Percentiles rank a stretch among this genome's conserved stretches.
These are phyloP conservation scores for Halocynthia roretzi DNA, from an alignment of 23 tunicate species.

Conservation along the genomic window DNA sequence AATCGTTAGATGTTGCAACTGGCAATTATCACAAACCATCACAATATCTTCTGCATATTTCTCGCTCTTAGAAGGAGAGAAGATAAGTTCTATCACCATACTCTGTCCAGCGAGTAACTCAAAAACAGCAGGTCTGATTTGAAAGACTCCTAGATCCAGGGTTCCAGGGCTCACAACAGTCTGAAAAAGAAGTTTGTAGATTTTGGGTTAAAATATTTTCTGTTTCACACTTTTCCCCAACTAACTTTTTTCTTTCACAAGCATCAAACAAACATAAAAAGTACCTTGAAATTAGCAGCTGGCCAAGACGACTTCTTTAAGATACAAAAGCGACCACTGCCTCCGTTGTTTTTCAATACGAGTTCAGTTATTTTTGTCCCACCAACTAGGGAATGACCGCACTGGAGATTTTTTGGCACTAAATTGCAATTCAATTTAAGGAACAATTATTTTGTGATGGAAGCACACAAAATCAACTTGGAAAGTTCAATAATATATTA, in stretches of 20 bases:
- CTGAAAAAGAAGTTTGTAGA: slow-evolving; percentile 1
- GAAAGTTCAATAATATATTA: background rate
- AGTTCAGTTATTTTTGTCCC: slow-evolving; percentile 53
- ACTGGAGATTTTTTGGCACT: slow-evolving; percentile 51
- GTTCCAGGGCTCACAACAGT: slow-evolving; percentile 73
- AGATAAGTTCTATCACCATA: slow-evolving; percentile 39
- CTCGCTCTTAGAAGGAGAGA: slow-evolving; percentile 52
- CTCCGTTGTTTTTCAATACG: slow-evolving; percentile 69
- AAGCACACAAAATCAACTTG: background rate
- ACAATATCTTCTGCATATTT: slow-evolving; percentile 54
- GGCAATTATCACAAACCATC: slow-evolving; percentile 92
- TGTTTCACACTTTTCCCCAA: background rate
- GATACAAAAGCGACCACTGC: slow-evolving; percentile 84
- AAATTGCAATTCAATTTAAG: background rate
- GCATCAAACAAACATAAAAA: background rate
- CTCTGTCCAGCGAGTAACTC: slow-evolving; percentile 62
- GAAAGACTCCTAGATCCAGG: slow-evolving; percentile 75
- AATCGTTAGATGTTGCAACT: slow-evolving; percentile 53
- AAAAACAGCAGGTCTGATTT: slow-evolving; percentile 83
- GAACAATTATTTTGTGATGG: slow-evolving; percentile 4
- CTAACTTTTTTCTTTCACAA: background rate
- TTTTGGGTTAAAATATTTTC: too few relatives aligned
- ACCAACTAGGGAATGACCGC: slow-evolving; percentile 74
- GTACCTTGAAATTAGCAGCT: slow-evolving; percentile 85
- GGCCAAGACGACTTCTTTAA: slow-evolving; percentile 79